A percentile compares a stretch with the other conserved stretches of the same genome.
Conservation (phyloP, 2,888 invertebrate species). For the Lycophotia porphyrea region DNA sequence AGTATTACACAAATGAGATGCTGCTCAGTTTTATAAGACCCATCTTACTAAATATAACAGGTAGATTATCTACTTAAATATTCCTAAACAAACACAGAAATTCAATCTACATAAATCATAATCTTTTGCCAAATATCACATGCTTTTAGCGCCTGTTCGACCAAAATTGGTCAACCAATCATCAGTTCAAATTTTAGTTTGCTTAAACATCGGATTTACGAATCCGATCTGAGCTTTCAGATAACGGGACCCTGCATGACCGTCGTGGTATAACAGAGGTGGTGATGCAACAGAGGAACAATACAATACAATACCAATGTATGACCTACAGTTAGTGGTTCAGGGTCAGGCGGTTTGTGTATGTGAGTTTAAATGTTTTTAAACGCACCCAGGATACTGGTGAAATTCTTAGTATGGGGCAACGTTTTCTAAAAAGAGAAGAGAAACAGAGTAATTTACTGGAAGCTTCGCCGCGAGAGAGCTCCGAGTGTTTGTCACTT, state of each 20-base stretch:
- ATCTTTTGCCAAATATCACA: slow-evolving; percentile 29
- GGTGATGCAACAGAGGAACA: not conserved
- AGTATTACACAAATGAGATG: not conserved
- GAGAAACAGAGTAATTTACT: not conserved
- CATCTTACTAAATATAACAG: not conserved
- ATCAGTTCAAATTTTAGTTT: not conserved
- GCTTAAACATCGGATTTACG: not conserved
- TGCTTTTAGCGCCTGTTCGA: not conserved
- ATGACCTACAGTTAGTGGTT: no score
- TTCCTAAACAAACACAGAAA: not conserved
- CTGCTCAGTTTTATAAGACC: not conserved
- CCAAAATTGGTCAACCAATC: not conserved
- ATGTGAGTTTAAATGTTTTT: no score
- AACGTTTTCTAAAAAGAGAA: no score
- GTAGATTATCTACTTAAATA: not conserved
- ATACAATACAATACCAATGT: no score
- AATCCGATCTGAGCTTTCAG: not conserved
- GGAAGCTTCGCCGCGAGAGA: not conserved
- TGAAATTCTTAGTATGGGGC: no score
- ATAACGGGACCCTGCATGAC: not conserved
- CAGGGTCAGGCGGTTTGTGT: no score
- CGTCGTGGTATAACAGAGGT: not conserved
- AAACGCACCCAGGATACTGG: no score
- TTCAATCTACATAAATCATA: not conserved
- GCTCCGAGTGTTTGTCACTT: not conserved